A percentile compares a stretch with the other conserved stretches of the same genome.
These are phyloP conservation scores for Styela plicata DNA, from an alignment of 23 tunicate species.

Conservation along the genomic window DNA sequence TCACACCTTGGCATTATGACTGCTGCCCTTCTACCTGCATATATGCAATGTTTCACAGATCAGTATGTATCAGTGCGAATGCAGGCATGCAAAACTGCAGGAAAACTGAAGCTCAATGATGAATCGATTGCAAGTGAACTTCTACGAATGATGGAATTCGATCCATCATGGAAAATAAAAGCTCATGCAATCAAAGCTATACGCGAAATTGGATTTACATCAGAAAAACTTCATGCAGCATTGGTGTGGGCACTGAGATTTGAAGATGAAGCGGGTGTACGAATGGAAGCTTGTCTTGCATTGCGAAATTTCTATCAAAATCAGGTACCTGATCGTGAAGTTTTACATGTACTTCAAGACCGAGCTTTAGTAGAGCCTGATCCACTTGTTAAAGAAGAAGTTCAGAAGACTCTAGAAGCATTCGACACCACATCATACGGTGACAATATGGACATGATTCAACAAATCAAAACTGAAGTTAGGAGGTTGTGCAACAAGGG, in stretches of 20 bases:
- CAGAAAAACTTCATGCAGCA: slow-evolving; percentile 37
- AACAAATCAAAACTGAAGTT: slow-evolving; percentile 75
- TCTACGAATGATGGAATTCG: slow-evolving; percentile 48
- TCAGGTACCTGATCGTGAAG: slow-evolving; percentile 16
- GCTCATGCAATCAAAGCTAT: slow-evolving; percentile 90
- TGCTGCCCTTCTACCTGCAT: slow-evolving; percentile 75
- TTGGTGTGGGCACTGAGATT: slow-evolving; percentile 85
- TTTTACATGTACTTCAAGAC: slow-evolving; percentile 64
- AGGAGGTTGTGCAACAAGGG: slow-evolving; percentile 64
- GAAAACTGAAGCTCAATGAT: slow-evolving; percentile 47
- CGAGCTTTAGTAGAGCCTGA: slow-evolving; percentile 85
- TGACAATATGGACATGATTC: slow-evolving; percentile 94
- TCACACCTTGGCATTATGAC: slow-evolving; percentile 96
- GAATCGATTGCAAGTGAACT: slow-evolving; percentile 55
- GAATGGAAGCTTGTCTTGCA: slow-evolving; percentile 77
- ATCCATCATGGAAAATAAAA: slow-evolving; percentile 81
- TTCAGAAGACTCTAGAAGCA: slow-evolving; percentile 46
- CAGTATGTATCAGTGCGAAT: slow-evolving; percentile 83
- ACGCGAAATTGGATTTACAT: slow-evolving; percentile 45
- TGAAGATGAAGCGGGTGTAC: slow-evolving; percentile 80
- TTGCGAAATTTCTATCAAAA: slow-evolving; percentile 26
- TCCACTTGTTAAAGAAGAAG: slow-evolving; percentile 64
- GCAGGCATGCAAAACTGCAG: slow-evolving; percentile 66
- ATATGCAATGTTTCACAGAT: slow-evolving; percentile 71
- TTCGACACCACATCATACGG: slow-evolving; percentile 66